These are phyloP conservation scores for Rhingia rostrata DNA, from an alignment of 2,888 invertebrate species.

Conservation along the genomic window DNA sequence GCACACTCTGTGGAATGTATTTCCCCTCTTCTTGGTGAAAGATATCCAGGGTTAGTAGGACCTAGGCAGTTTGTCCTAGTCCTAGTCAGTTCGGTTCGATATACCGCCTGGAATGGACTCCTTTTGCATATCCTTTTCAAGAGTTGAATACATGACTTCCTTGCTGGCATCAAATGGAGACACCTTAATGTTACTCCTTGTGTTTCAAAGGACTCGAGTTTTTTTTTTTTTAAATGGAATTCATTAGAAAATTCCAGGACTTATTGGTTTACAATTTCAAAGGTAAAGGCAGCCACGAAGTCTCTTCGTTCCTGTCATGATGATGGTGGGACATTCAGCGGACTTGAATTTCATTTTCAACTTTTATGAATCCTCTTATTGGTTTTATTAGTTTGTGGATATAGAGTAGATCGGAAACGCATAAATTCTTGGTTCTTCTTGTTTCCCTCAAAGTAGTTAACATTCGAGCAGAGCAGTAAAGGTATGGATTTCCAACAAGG, in stretches of 20 bases:
- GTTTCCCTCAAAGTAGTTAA: too few species aligned
- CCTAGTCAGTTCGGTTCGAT: too few species aligned
- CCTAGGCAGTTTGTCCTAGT: conserved; percentile 25
- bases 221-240: conserved; percentile 27
- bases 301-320: not conserved
- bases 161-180: too few species aligned
- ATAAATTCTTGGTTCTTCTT: too few species aligned
- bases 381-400: too few species aligned
- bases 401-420: too few species aligned
- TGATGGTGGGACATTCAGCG: not conserved
- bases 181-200: conserved; percentile 3
- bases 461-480: too few species aligned
- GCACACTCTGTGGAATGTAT: conserved; percentile 28
- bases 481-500: too few species aligned
- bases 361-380: too few species aligned
- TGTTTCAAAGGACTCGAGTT: conserved; percentile 24
- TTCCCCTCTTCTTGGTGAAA: conserved; percentile 23
- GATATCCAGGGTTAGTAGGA: conserved; percentile 46
- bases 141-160: too few species aligned
- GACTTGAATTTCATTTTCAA: conserved; percentile 28
- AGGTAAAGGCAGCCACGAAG: conserved; percentile 28
- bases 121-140: too few species aligned
- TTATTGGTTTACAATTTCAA: conserved; percentile 39
- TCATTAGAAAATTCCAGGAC: conserved; percentile 4
- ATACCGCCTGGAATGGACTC: too few species aligned